Evolutionary conservation across 1,140 invertebrate species (phyloP).

Genomic region (Pollicipes pollicipes): DNA sequence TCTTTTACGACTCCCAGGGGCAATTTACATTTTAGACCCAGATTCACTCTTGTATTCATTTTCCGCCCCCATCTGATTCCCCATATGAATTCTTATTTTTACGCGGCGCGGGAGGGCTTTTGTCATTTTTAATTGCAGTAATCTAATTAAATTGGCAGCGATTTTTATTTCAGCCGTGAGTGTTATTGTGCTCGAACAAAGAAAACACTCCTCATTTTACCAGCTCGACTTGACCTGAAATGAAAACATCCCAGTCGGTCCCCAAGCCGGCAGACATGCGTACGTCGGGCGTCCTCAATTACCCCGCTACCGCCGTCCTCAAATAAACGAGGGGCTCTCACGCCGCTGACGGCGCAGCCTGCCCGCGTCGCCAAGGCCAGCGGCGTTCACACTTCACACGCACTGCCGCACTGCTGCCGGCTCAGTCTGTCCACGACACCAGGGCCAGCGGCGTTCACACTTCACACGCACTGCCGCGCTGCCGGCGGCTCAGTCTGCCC

Average conservation of each 20-base stretch:
- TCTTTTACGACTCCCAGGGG: background rate
- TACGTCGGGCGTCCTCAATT: too few species aligned
- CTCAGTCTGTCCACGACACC: too few species aligned
- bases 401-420: too few species aligned
- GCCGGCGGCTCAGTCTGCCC: too few species aligned
- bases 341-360: too few species aligned
- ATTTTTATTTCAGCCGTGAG: background rate
- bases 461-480: too few species aligned
- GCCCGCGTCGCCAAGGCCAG: too few species aligned
- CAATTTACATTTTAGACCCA: conserved; percentile 2
- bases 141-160: conserved; percentile 2
- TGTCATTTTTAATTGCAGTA: background rate
- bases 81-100: conserved; percentile 2
- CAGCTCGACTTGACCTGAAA: background rate
- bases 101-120: background rate
- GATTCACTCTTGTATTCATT: conserved; percentile 1
- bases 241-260: background rate
- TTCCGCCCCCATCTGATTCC: background rate
- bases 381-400: too few species aligned
- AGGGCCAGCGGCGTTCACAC: too few species aligned
- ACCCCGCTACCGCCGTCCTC: too few species aligned
- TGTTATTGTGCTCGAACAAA: background rate
- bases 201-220: background rate
- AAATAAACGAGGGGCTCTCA: too few species aligned
- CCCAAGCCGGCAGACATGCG: too few species aligned